These are phyloP conservation scores for Drosophila setifemur DNA, from an alignment of 1,140 invertebrate genomes.

Conservation along the genomic window DNA sequence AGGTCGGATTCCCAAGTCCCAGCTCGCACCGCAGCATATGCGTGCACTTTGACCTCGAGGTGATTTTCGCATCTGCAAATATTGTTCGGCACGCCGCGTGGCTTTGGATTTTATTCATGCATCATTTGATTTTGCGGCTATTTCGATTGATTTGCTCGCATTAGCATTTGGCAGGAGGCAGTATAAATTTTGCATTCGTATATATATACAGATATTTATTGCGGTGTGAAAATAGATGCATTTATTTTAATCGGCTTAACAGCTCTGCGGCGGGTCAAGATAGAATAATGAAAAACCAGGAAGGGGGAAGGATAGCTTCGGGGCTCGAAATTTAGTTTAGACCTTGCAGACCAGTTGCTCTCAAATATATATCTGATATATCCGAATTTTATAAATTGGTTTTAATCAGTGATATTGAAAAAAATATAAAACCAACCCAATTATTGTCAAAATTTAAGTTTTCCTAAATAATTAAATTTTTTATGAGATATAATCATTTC, in stretches of 20 bases:
- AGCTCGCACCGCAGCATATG: slow-evolving; percentile 25
- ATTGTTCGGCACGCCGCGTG: slow-evolving; percentile 47
- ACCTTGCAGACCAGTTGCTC: no score
- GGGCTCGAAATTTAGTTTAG: no score
- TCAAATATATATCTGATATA: no score
- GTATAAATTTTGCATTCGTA: slow-evolving; percentile 12
- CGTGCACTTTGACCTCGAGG: slow-evolving; percentile 68
- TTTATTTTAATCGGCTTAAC: slow-evolving; percentile 51
- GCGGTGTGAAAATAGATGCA: slow-evolving; percentile 14
- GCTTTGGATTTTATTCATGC: slow-evolving; percentile 65
- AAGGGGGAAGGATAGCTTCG: no score
- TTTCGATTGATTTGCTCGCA: slow-evolving; percentile 69
- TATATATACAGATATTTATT: no score
- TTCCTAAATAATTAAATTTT: no score
- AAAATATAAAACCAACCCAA: no score
- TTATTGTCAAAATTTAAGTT: no score
- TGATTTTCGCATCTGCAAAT: slow-evolving; percentile 57
- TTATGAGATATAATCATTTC: no score
- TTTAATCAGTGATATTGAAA: no score
- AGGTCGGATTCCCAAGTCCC: slow-evolving; percentile 5
- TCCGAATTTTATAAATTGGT: no score
- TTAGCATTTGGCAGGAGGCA: slow-evolving; percentile 20
- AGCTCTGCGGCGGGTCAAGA: slow-evolving; percentile 4
- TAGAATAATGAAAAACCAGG: background rate
- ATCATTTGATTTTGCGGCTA: slow-evolving; percentile 77